Evolutionary conservation across 2,888 invertebrate genomes (phyloP).

Genomic region (Sphaeridia pumilis): DNA sequence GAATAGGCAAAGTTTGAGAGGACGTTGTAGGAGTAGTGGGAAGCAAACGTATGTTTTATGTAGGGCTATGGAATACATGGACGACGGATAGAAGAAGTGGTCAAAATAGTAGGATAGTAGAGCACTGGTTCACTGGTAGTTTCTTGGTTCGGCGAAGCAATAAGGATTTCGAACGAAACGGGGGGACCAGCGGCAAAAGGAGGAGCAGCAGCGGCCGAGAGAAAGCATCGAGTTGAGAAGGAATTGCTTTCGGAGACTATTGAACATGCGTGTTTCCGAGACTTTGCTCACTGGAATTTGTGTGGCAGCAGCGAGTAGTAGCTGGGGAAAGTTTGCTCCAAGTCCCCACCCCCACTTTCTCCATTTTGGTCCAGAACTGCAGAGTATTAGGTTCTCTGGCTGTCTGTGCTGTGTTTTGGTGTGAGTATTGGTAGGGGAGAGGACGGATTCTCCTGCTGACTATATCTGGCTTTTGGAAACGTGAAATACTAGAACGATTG

Average conservation of each 20-base stretch:
- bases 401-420: no score
- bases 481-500: no score
- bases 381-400: slow-evolving; percentile 16
- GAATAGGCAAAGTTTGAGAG: background rate
- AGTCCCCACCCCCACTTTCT: slow-evolving; percentile 34
- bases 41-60: background rate
- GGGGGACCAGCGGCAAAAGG: background rate
- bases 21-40: background rate
- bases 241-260: slow-evolving; percentile 11
- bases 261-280: slow-evolving; percentile 21
- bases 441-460: no score
- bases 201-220: background rate
- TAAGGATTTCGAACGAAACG: background rate
- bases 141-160: no score
- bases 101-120: background rate
- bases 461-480: no score
- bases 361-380: slow-evolving; percentile 31
- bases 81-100: no score
- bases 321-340: background rate
- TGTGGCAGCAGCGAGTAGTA: background rate
- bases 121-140: background rate
- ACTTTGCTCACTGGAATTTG: slow-evolving; percentile 8
- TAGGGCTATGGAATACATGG: background rate
- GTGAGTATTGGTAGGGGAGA: no score
- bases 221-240: background rate